A percentile compares a stretch with the other conserved stretches of the same genome.
Evolutionary conservation across 2,113 vertebrate genomes (phyloP).

Genomic region (Cercopithecus mona): DNA sequence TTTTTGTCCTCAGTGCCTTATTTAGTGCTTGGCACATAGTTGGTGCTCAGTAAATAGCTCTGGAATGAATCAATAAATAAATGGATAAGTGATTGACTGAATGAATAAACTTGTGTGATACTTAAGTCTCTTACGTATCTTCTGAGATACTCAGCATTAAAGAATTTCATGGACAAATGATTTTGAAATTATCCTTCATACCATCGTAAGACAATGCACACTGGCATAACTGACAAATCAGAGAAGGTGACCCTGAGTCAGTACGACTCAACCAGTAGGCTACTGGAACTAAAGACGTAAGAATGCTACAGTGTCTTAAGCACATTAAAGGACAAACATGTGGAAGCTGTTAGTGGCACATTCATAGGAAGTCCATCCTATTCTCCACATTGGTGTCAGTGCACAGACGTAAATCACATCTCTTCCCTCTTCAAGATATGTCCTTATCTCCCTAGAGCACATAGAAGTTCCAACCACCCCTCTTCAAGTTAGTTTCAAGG

Average conservation of each 20-base stretch:
- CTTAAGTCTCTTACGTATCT: not conserved
- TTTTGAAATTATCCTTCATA: not conserved
- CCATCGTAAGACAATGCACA: not conserved
- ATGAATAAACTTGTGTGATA: not conserved
- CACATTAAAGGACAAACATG: fast-evolving
- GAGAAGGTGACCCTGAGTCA: not conserved
- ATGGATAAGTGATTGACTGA: not conserved
- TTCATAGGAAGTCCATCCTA: fast-evolving
- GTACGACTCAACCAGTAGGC: not conserved
- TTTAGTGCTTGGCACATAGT: not conserved
- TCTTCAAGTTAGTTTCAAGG: not conserved
- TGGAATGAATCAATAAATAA: not conserved
- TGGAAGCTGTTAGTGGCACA: fast-evolving
- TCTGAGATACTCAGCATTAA: not conserved
- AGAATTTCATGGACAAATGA: not conserved
- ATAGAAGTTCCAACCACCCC: not conserved
- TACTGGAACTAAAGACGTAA: fast-evolving
- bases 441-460: too few relatives aligned
- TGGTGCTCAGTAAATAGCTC: not conserved
- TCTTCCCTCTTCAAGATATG: not conserved
- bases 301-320: not conserved
- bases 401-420: fast-evolving
- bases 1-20: too few relatives aligned
- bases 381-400: not conserved
- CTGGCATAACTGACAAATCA: not conserved